A percentile compares a stretch with the other conserved stretches of the same genome.
Evolutionary conservation across 2,797 vertebrate genomes (phyloP).

Genomic region (Brachymystax lenok): DNA sequence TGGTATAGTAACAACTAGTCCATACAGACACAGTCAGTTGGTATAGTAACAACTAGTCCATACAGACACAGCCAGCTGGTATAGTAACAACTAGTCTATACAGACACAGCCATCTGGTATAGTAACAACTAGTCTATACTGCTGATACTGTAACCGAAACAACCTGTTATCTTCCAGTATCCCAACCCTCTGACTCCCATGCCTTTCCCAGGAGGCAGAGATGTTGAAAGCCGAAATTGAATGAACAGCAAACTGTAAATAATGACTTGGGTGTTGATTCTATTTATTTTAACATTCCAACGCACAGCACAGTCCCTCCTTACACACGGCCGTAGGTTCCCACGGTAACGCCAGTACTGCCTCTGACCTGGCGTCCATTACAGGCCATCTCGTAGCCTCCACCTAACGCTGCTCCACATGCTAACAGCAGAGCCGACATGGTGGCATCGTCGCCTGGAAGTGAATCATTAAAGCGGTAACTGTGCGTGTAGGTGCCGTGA

Average conservation of each 20-base stretch:
- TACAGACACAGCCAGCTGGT: too few species aligned
- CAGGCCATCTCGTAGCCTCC: neutral
- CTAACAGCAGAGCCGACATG: slow-evolving; percentile 32
- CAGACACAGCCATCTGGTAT: too few species aligned
- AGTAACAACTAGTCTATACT: too few species aligned
- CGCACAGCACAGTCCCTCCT: slow-evolving; percentile 55
- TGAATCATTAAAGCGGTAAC: slow-evolving; percentile 36
- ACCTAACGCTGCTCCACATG: slow-evolving; percentile 40
- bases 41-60: too few species aligned
- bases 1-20: too few species aligned
- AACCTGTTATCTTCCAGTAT: slow-evolving; percentile 46
- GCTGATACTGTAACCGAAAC: slow-evolving; percentile 28
- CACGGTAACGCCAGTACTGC: slow-evolving; percentile 43
- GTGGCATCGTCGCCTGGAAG: slow-evolving; percentile 31
- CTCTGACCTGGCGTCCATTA: slow-evolving; percentile 54
- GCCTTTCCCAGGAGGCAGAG: slow-evolving; percentile 37
- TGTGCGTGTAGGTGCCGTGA: slow-evolving; percentile 27
- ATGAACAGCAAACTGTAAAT: slow-evolving; percentile 73
- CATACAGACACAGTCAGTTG: too few species aligned
- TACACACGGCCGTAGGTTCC: slow-evolving; percentile 52
- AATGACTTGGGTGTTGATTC: slow-evolving; percentile 77
- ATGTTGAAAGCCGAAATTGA: slow-evolving; percentile 59
- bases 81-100: too few species aligned
- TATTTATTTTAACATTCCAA: slow-evolving; percentile 76
- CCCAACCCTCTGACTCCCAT: slow-evolving; percentile 40